Base-by-base conservation (phyloP, 2,797 vertebrate species). In the Helicolenus hilgendorfi region DNA sequence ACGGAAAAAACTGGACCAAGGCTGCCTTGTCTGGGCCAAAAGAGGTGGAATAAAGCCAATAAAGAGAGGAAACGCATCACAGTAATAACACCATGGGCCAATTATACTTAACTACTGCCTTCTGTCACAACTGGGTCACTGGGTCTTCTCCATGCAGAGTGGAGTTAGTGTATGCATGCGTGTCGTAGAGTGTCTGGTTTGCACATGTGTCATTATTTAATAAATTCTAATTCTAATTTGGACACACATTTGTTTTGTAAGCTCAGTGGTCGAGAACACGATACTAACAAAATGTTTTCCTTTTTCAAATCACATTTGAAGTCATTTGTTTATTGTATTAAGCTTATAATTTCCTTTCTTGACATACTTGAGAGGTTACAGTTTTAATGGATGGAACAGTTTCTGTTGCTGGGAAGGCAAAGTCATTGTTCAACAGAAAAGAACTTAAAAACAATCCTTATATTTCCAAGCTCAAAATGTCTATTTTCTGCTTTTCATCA, bases 41-140 rank as follows among this genome's bases (percentile, higher is more conserved):
- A 58, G 68, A 72, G 64, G 77, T 76, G 79, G 82, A 91, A 75
- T 71, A 38, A 74, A 79, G 81, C 84, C 87, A 84, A 62, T 67
- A 45, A 73, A 79, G n/a, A 64, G 7, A 72, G 72, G n/a, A 76
- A 33, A 7, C 18, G 29, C 76, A 89, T 79, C 83, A 72, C 76
- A 81, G 81, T 60, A 60, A 63, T 65, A 77, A 72, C 62, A 82
- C 36, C 24, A 70, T 8, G 4, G 68, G 72, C 67, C 72, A 85
- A 84, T 89, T 91, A 86, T 10, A 64, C 33, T 80, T 60, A 88
- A 94, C 81, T 79, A 79, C 83, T 7, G 62, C 78, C 58, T 83
- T 70, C 78, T 83, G 81, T 85, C 81, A 87, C 59, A 92, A 92
- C 72, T 94, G 83, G 92, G 89, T 92, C 73, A 94, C 74, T 86